phyloP scores from a whole-genome alignment of 2,888 invertebrate species.

The Thelaira solivaga region DNA sequence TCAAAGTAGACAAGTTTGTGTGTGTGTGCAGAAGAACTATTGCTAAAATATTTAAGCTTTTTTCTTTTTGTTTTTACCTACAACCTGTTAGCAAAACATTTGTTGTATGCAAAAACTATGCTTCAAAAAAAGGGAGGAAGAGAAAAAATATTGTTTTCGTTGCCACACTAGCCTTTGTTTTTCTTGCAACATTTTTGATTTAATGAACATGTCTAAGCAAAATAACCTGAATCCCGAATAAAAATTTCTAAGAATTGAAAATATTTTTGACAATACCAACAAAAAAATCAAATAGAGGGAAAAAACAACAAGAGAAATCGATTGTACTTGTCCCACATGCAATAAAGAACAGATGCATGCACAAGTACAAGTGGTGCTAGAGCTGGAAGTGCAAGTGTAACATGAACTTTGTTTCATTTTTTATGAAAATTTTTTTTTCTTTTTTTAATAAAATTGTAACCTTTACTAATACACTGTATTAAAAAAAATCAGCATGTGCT shows the following conservation, averaged over 20 bases:
- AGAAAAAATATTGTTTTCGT: slow-evolving; percentile 11
- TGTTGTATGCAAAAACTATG: neutral
- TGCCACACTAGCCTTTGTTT: neutral
- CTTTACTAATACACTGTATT: neutral
- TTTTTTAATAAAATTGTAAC: neutral
- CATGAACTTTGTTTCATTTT: slow-evolving; percentile 55
- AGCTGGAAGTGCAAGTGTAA: slow-evolving; percentile 1
- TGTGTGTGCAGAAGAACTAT: too few species aligned
- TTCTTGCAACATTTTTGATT: slow-evolving; percentile 38
- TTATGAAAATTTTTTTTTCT: neutral
- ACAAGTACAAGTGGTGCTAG: neutral
- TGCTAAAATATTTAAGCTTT: too few species aligned
- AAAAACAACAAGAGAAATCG: slow-evolving; percentile 42
- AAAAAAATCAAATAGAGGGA: neutral
- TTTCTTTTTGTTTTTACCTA: neutral
- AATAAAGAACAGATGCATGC: slow-evolving; percentile 28
- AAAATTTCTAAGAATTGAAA: neutral
- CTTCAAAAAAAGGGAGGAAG: neutral
- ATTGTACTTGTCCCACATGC: slow-evolving; percentile 57
- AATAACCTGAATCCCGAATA: neutral
- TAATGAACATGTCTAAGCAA: slow-evolving; percentile 25
- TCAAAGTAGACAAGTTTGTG: too few species aligned
- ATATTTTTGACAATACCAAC: slow-evolving; percentile 34
- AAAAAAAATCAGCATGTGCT: too few species aligned
- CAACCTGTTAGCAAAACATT: slow-evolving; percentile 35